These are phyloP conservation scores for Nycteola revayana DNA, from an alignment of 2,888 invertebrate species.

Conservation along the genomic window DNA sequence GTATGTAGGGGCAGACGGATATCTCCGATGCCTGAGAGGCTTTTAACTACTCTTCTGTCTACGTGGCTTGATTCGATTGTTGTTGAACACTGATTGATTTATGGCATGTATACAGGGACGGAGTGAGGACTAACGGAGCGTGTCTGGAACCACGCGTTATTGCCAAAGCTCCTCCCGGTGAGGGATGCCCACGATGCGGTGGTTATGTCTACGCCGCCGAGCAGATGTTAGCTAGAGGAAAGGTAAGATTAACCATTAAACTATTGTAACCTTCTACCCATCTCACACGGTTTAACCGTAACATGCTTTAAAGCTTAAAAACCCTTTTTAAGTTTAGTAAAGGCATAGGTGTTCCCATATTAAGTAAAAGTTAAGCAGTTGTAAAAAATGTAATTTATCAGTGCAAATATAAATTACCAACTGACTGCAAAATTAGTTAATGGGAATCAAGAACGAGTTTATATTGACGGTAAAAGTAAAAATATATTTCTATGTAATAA, in stretches of 20 bases:
- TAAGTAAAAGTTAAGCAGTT: too few species aligned
- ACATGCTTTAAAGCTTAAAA: too few species aligned
- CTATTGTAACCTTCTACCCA: too few species aligned
- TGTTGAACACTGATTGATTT: slow-evolving; percentile 40
- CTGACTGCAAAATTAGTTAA: too few species aligned
- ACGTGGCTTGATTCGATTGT: slow-evolving; percentile 53
- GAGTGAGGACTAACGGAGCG: slow-evolving; percentile 82
- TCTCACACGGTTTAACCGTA: too few species aligned
- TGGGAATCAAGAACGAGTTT: too few species aligned
- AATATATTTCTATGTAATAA: too few species aligned
- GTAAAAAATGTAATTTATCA: too few species aligned
- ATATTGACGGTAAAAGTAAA: too few species aligned
- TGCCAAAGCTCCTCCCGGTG: slow-evolving; percentile 91
- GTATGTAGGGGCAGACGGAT: slow-evolving; percentile 59
- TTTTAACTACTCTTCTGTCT: slow-evolving; percentile 76
- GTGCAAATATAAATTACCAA: too few species aligned
- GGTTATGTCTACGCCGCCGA: slow-evolving; percentile 95
- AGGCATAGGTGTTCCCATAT: too few species aligned
- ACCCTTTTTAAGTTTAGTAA: too few species aligned
- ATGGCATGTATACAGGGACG: slow-evolving; percentile 53
- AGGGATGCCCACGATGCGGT: slow-evolving; percentile 94
- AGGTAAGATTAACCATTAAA: slow-evolving; percentile 83
- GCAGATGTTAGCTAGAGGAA: slow-evolving; percentile 94
- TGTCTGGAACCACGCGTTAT: slow-evolving; percentile 87
- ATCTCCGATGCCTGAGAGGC: slow-evolving; percentile 61